Evolutionary conservation across 2,888 invertebrate species (phyloP).

Genomic region (Drosophila anomalata): DNA sequence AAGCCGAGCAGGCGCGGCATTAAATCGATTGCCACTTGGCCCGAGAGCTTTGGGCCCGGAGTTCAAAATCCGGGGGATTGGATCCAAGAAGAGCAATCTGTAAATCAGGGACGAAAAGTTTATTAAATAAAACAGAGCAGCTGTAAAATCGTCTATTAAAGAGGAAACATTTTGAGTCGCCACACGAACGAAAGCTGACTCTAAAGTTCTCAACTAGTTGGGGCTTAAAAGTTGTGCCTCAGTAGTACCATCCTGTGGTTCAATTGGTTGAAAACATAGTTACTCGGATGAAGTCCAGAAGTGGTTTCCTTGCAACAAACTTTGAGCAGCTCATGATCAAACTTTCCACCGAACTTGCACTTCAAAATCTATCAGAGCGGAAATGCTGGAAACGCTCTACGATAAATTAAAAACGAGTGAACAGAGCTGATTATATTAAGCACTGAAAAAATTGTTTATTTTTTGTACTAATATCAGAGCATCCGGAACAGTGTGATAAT

Average conservation of each 20-base stretch:
- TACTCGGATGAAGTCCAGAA: constrained; percentile 11
- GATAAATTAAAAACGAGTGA: constrained; percentile 7
- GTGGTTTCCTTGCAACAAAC: constrained; percentile 14
- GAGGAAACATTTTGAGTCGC: constrained; percentile 6
- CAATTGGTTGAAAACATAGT: constrained; percentile 28
- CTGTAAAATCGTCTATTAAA: constrained; percentile 11
- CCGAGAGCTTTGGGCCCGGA: constrained; percentile 17
- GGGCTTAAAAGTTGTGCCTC: constrained; percentile 25
- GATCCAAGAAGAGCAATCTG: not conserved
- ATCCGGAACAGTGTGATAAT: not conserved
- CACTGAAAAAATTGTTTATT: not conserved
- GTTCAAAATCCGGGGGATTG: constrained; percentile 17
- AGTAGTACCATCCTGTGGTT: constrained; percentile 11
- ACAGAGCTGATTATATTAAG: not conserved
- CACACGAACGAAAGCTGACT: constrained; percentile 10
- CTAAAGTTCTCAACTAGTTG: constrained; percentile 15
- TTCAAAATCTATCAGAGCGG: constrained; percentile 24
- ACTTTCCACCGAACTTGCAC: constrained; percentile 18
- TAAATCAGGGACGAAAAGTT: constrained; percentile 12
- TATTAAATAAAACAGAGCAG: constrained; percentile 20
- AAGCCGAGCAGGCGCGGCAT: constrained; percentile 45
- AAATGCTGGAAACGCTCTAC: not conserved
- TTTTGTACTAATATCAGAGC: not conserved
- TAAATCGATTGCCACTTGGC: constrained; percentile 42
- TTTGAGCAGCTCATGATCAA: constrained; percentile 14